phyloP scores from a whole-genome alignment of 2,888 invertebrate species.

The Drosophila siamana region DNA sequence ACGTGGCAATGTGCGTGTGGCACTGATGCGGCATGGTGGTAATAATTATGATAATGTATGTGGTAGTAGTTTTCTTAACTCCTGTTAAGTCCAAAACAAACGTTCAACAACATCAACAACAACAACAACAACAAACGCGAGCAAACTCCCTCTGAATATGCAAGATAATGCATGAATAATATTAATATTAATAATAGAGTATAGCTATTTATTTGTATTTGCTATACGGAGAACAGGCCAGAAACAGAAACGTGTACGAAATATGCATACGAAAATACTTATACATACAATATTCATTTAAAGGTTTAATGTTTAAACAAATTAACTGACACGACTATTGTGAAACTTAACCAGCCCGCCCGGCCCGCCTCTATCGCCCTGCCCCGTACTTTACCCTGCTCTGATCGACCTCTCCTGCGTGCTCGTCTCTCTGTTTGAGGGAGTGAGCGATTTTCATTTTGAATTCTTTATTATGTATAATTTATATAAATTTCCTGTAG shows the following conservation, averaged over 20 bases:
- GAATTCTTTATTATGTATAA: slow-evolving; percentile 29
- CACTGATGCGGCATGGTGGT: slow-evolving; percentile 78
- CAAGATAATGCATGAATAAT: slow-evolving; percentile 57
- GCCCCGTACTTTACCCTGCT: slow-evolving; percentile 22
- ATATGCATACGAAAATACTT: slow-evolving; percentile 59
- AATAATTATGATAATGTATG: slow-evolving; percentile 75
- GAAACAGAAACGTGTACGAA: slow-evolving; percentile 44
- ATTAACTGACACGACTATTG: slow-evolving; percentile 50
- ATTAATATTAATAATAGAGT: slow-evolving; percentile 35
- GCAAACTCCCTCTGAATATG: slow-evolving; percentile 50
- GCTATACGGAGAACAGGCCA: slow-evolving; percentile 54
- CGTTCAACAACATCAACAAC: slow-evolving; percentile 32
- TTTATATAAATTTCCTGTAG: slow-evolving; percentile 49
- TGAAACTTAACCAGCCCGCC: slow-evolving; percentile 26
- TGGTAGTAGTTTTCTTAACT: slow-evolving; percentile 84
- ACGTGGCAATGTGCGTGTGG: slow-evolving; percentile 86
- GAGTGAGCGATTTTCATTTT: slow-evolving; percentile 9
- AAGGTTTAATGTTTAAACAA: slow-evolving; percentile 51
- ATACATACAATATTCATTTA: slow-evolving; percentile 63
- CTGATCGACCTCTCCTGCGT: slow-evolving; percentile 16
- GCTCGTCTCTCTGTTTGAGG: neutral
- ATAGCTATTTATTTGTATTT: slow-evolving; percentile 59
- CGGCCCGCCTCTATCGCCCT: slow-evolving; percentile 28
- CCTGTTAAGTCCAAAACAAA: slow-evolving; percentile 74
- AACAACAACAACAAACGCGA: slow-evolving; percentile 7